These are phyloP conservation scores for Scaptodrosophila lebanonensis DNA, from an alignment of 1,140 invertebrate species.

Conservation along the genomic window DNA sequence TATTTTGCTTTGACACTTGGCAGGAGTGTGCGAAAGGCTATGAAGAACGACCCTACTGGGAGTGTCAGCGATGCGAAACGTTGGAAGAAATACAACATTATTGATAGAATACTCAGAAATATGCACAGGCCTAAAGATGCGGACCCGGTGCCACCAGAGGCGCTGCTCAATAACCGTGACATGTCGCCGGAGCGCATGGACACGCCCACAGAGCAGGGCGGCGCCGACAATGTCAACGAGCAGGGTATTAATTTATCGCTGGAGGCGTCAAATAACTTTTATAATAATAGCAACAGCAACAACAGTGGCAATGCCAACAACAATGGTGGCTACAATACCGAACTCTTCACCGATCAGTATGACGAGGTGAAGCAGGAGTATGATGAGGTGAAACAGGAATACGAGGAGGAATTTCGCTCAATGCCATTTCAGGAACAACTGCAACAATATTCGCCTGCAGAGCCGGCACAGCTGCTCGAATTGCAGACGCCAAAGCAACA, in stretches of 20 bases:
- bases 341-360: constrained; percentile 66
- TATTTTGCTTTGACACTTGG: too few species aligned
- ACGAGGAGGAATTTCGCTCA: constrained; percentile 57
- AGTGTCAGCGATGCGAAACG: constrained; percentile 34
- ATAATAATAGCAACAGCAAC: constrained; percentile 13
- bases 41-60: constrained; percentile 41
- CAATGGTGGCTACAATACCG: constrained; percentile 51
- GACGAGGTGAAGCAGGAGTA: constrained; percentile 64
- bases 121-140: constrained; percentile 66
- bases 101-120: constrained; percentile 65
- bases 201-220: constrained; percentile 11
- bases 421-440: constrained; percentile 56
- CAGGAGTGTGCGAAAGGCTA: constrained; percentile 65
- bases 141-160: constrained; percentile 59
- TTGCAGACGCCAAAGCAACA: constrained; percentile 58
- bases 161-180: constrained; percentile 62
- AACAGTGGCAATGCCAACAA: constrained; percentile 40
- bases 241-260: constrained; percentile 4
- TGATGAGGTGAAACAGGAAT: constrained; percentile 61
- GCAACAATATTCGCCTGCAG: constrained; percentile 62
- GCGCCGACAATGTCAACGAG: constrained; percentile 12
- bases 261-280: constrained; percentile 19
- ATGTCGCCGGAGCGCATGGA: constrained; percentile 56
- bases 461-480: constrained; percentile 46
- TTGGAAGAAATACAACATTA: constrained; percentile 71